These are phyloP conservation scores for Myotis yumanensis DNA, from an alignment of 2,113 vertebrate genomes.

Conservation along the genomic window DNA sequence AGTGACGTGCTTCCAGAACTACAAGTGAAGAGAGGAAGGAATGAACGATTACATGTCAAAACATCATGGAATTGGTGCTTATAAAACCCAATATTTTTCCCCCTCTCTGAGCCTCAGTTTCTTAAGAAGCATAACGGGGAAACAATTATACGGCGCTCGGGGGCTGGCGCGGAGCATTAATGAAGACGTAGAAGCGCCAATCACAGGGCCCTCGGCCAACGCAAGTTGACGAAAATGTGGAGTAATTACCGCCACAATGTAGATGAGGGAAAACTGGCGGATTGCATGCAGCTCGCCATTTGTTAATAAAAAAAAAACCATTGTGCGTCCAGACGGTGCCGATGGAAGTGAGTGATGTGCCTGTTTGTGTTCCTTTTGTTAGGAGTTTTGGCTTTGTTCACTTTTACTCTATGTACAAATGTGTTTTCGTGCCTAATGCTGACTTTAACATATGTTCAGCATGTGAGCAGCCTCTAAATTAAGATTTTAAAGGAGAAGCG, in stretches of 20 bases:
- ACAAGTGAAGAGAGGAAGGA: neutral
- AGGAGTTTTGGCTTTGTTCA: neutral
- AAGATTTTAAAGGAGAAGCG: neutral
- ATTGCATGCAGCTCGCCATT: neutral
- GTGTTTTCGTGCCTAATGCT: neutral
- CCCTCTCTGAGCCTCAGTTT: neutral
- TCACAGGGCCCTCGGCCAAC: neutral
- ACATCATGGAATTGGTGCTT: neutral
- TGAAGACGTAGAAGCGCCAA: neutral
- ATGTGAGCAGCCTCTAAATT: neutral
- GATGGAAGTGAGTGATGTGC: too few relatives aligned
- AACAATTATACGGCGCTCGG: neutral
- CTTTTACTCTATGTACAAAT: neutral
- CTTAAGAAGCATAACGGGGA: neutral
- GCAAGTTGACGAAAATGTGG: too few relatives aligned
- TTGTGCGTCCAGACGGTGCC: too few relatives aligned
- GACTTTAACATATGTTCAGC: neutral
- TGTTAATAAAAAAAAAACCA: neutral
- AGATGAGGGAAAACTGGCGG: neutral
- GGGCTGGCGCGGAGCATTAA: neutral
- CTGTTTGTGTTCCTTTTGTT: neutral
- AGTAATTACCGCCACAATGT: neutral
- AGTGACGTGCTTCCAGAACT: too few relatives aligned
- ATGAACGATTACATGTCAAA: neutral
- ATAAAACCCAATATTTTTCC: neutral